Evolutionary conservation across 2,113 vertebrate species (phyloP), one percentile per base, ranked within the genome.

Genomic region (Emydura subglobosa): DNA sequence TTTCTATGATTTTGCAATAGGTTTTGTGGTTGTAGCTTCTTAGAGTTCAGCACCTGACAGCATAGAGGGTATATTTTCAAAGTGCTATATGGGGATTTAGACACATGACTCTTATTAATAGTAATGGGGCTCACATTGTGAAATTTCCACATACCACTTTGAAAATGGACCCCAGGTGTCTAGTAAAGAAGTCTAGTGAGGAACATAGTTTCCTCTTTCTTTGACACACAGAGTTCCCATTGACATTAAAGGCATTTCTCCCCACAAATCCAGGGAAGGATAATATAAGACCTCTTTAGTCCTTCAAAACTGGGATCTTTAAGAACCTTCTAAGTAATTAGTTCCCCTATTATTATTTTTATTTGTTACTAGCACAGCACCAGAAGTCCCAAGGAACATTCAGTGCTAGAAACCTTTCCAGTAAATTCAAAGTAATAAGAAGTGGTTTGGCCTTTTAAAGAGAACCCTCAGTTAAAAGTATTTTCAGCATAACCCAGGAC

Each of bases 381-480:
- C 91, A 93, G 90, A 53, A 95, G 88, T 24, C 95, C 93, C 92
- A 78, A 92, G 87, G 90, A 97, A 61, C 61, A 83, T 85, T 96
- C 81, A 90, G 51, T 4, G 19, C 82, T 81, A 91, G 88, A 79
- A 91, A 42, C 50, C 90, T 82, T 96, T 80, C 80, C 51, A 92
- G 79, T 47, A 27, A 49, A 54, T 59, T 47, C 51, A 55, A 47
- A 95, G 88, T 42, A n/a, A 4, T 50, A 61, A 96, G 89, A 57
- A 89, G 83, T 0, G 1, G 87, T 94, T 96, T 97, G 95, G 93
- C 92, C 93, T 96, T 96, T 90, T 34, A 72, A 95, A 95, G 91
- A 96, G 95, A 97, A 91, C 55, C 94, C 96, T 94, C 95, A 96
- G 91, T 94, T 95, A 94, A 97, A 96, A 98, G 95, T 95, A 95